Evolutionary conservation across 2,888 invertebrate genomes (phyloP), one percentile per base, ranked within the genome.

Genomic region (Bembecia ichneumoniformis): DNA sequence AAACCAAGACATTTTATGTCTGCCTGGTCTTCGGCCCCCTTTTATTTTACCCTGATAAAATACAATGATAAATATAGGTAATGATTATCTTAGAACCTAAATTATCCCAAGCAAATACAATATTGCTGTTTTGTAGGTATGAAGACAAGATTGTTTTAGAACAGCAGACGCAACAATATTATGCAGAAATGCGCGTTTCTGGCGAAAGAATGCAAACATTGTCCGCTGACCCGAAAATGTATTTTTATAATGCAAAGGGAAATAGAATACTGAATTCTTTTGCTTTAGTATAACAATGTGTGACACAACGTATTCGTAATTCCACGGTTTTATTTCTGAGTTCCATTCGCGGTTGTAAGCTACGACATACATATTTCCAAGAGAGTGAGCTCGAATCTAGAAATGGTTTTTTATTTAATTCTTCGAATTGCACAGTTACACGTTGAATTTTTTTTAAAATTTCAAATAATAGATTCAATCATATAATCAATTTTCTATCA

Each of bases 191-290:
- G 50, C 50, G 53, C 49, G 57, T 63, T 58, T 62, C 52, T 57
- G 52, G 51, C 35, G 34, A 43, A 44, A 55, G 57, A 67, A 65
- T 62, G 55, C 55, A 60, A 64, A 62, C 59, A 58, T 58, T 60
- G 51, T 55, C 50, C 50, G 53, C 45, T 59, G 61, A 63, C 60
- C 63, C 56, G 55, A 54, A 62, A 40, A 40, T 40, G 14, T 40
- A 40, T 40, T 40, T 40, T 40, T 40, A 40, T 40, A 40, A 40
- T 40, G 40, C 40, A 40, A 40, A 40, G 40, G 40, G 14, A 40
- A 40, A 40, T 40, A 40, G 40, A 40, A 40, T 40, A 40, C 40
- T 40, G 40, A 40, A 40, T 40, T 40, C 40, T 40, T 40, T n/a
- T 14, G 40, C 40, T 13, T 40, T 14, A 14, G 40, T 40, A 40